Conservation (phyloP, 2,113 vertebrate species). For the Cyprinodon brontotheroides region DNA sequence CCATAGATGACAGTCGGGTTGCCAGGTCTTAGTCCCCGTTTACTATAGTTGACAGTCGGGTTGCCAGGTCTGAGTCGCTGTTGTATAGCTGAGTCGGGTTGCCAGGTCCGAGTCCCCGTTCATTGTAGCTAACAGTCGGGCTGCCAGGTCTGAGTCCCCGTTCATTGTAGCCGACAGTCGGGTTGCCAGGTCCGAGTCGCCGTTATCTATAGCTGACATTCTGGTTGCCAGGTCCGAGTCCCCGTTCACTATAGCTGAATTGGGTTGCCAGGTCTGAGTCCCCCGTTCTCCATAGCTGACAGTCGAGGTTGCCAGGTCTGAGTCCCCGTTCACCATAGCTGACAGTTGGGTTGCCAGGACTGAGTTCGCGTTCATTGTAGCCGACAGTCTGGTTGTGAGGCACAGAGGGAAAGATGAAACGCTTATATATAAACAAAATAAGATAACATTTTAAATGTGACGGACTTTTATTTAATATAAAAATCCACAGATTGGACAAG, state of each 20-base stretch:
- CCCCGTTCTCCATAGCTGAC: too few species aligned
- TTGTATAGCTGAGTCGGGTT: slow-evolving; percentile 42
- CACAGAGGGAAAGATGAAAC: neutral
- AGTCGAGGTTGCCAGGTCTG: neutral
- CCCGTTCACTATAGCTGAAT: too few species aligned
- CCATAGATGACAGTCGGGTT: slow-evolving; percentile 12
- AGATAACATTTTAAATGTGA: too few species aligned
- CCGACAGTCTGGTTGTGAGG: slow-evolving; percentile 27
- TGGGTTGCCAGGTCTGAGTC: too few species aligned
- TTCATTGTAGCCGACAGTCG: too few species aligned
- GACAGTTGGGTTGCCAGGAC: slow-evolving; percentile 69
- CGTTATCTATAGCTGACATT: too few species aligned
- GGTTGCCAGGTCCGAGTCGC: too few species aligned
- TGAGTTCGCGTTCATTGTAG: neutral
- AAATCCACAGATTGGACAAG: too few species aligned
- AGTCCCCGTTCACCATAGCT: slow-evolving; percentile 24
- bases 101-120: slow-evolving; percentile 55
- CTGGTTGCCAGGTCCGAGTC: too few species aligned
- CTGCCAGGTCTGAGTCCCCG: slow-evolving; percentile 2
- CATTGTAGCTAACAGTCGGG: slow-evolving; percentile 5
- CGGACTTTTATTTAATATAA: too few species aligned
- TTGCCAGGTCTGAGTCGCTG: slow-evolving; percentile 64
- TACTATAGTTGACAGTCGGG: slow-evolving; percentile 32
- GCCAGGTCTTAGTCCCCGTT: slow-evolving; percentile 11
- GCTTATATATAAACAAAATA: neutral